Evolutionary conservation across 2,797 vertebrate species (phyloP).

Genomic region (Cichlasoma orientale): DNA sequence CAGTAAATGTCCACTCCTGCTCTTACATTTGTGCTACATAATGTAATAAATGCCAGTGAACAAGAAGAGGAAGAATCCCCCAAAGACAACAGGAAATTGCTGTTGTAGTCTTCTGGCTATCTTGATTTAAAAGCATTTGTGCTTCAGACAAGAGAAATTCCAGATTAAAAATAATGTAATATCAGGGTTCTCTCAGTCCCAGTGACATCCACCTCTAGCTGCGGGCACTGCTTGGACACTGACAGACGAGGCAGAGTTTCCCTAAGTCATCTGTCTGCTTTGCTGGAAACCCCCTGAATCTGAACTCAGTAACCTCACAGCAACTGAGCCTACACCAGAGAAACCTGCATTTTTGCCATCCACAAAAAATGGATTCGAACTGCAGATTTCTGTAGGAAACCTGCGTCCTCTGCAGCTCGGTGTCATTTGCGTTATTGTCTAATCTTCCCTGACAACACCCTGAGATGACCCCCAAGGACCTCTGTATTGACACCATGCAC

Average conservation of each 20-base stretch:
- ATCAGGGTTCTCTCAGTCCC: constrained; percentile 48
- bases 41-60: constrained; percentile 57
- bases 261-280: constrained; percentile 55
- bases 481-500: neutral
- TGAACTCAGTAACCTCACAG: constrained; percentile 63
- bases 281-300: constrained; percentile 23
- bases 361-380: neutral
- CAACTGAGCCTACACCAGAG: constrained; percentile 22
- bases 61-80: constrained; percentile 41
- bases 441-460: neutral
- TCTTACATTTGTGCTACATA: constrained; percentile 56
- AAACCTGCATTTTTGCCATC: neutral
- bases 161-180: constrained; percentile 67
- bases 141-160: constrained; percentile 68
- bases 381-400: neutral
- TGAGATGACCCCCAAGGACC: neutral
- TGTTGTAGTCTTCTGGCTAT: constrained; percentile 48
- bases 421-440: neutral
- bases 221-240: constrained; percentile 22
- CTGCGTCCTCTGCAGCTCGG: neutral
- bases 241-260: constrained; percentile 37
- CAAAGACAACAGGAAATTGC: constrained; percentile 79
- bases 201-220: constrained; percentile 54
- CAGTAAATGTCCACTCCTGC: constrained; percentile 26
- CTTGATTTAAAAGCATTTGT: constrained; percentile 67